A percentile compares a stretch with the other conserved stretches of the same genome.
Conservation (phyloP, 2,113 vertebrate species). For the Alligator mississippiensis region DNA sequence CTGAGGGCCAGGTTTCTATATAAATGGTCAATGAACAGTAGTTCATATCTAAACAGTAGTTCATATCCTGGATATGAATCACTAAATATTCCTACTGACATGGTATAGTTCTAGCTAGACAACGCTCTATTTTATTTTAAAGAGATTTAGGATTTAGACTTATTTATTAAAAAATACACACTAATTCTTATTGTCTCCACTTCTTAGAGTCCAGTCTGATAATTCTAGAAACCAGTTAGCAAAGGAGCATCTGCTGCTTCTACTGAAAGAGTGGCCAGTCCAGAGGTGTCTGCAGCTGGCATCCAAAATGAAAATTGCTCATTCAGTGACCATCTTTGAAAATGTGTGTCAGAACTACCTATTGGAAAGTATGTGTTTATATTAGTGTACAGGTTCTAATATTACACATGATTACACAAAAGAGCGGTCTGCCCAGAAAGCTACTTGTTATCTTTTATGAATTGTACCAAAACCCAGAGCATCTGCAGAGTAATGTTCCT, state of each 20-base stretch:
- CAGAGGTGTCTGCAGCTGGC: background rate
- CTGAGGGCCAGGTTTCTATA: fast-evolving
- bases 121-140: background rate
- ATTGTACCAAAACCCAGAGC: too few species aligned
- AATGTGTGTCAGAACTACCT: background rate
- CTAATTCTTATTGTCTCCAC: background rate
- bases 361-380: background rate
- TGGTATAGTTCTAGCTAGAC: background rate
- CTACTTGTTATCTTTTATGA: too few species aligned
- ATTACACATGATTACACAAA: background rate
- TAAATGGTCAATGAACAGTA: background rate
- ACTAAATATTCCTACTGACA: background rate
- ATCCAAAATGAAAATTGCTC: background rate
- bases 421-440: too few species aligned
- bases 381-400: background rate
- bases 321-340: background rate
- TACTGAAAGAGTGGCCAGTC: background rate
- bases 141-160: background rate
- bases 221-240: background rate
- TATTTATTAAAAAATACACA: background rate
- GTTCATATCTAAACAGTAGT: background rate
- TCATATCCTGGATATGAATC: background rate
- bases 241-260: background rate
- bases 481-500: too few species aligned
- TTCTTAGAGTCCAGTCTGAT: background rate